Evolutionary conservation across 2,113 vertebrate species (phyloP).

Genomic region (Callaeas wilsoni): DNA sequence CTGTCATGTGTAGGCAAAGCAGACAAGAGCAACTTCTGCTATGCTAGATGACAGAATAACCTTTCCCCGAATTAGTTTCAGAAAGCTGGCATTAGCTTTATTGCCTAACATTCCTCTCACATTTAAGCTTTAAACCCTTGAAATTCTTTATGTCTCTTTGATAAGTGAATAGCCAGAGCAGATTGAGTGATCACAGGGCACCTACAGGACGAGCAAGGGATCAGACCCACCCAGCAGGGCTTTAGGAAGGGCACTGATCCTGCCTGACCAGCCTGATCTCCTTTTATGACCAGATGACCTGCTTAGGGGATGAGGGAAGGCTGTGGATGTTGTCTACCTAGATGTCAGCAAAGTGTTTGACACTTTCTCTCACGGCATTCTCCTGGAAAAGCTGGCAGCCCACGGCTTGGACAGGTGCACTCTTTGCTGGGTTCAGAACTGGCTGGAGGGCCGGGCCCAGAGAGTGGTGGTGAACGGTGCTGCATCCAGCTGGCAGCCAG

Average conservation of each 20-base stretch:
- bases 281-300: not conserved
- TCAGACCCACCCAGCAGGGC: not conserved
- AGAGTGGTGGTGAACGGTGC: too few species aligned
- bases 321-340: not conserved
- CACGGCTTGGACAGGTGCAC: fast-evolving
- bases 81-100: not conserved
- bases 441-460: not conserved
- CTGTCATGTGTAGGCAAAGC: not conserved
- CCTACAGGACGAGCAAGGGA: not conserved
- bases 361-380: fast-evolving
- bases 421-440: not conserved
- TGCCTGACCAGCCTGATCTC: not conserved
- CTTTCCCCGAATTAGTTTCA: not conserved
- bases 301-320: not conserved
- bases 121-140: not conserved
- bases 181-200: not conserved
- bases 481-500: not conserved
- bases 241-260: too few species aligned
- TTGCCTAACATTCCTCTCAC: not conserved
- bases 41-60: not conserved
- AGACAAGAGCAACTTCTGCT: not conserved
- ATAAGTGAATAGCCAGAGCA: not conserved
- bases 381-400: not conserved
- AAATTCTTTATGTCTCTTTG: not conserved
- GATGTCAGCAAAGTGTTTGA: not conserved